Percentiles rank a stretch among this genome's conserved stretches.
phyloP scores from a whole-genome alignment of 64 coral and sea anemone genomes.

The Montipora cactus region DNA sequence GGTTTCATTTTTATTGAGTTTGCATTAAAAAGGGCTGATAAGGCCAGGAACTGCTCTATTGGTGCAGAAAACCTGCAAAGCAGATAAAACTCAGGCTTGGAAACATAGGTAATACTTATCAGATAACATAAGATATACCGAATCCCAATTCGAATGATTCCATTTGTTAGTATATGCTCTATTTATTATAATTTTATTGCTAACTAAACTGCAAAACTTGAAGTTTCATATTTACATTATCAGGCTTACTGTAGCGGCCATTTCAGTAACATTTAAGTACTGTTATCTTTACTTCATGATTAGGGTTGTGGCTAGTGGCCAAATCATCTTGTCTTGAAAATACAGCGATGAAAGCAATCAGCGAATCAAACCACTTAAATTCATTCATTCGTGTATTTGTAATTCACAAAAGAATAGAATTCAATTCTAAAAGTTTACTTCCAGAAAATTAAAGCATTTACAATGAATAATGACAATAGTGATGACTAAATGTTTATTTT shows the following conservation, averaged over 20 bases:
- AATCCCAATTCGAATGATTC: background rate
- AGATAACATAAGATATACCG: background rate
- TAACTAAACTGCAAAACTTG: background rate
- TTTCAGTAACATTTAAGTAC: background rate
- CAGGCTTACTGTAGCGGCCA: background rate
- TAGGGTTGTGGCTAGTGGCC: too few relatives aligned
- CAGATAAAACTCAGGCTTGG: background rate
- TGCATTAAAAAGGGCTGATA: background rate
- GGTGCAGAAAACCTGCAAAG: background rate
- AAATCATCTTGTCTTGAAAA: too few relatives aligned
- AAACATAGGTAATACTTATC: background rate
- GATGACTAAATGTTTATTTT: too few relatives aligned
- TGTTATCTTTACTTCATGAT: background rate
- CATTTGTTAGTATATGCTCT: background rate
- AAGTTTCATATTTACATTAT: background rate
- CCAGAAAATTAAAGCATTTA: too few relatives aligned
- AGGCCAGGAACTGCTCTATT: background rate
- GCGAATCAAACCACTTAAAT: too few relatives aligned
- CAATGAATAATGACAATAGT: too few relatives aligned
- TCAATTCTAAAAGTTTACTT: too few relatives aligned
- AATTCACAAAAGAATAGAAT: too few relatives aligned
- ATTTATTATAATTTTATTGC: background rate
- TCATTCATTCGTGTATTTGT: too few relatives aligned
- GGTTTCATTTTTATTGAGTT: conserved; percentile 12
- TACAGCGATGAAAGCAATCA: background rate